These are phyloP conservation scores for Cheirogaleus medius DNA, from an alignment of 2,113 vertebrate genomes.

Conservation along the genomic window DNA sequence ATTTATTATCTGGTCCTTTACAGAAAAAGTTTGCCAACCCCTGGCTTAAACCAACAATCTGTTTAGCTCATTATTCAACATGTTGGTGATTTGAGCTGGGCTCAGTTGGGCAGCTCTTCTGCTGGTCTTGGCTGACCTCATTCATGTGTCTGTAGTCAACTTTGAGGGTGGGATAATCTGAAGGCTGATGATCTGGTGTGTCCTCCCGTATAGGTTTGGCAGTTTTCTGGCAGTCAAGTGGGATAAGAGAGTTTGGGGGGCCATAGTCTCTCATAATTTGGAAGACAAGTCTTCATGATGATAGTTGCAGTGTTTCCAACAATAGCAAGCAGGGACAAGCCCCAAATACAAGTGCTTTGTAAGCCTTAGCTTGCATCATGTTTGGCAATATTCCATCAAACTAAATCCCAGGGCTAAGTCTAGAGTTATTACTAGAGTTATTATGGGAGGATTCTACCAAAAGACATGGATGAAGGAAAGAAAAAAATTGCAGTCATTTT, in stretches of 20 bases:
- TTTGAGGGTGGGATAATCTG: neutral
- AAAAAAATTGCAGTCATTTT: neutral
- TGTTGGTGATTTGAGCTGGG: neutral
- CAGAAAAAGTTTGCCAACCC: neutral
- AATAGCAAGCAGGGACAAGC: neutral
- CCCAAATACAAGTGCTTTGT: neutral
- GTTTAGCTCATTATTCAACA: neutral
- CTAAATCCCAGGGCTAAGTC: neutral
- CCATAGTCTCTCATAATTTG: neutral
- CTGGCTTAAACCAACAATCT: neutral
- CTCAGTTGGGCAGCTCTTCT: neutral
- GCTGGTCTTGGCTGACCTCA: neutral
- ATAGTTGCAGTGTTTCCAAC: neutral
- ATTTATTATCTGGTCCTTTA: neutral
- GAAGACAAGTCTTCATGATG: neutral
- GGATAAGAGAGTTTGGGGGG: neutral
- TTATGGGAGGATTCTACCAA: neutral
- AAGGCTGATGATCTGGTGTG: neutral
- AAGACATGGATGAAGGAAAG: neutral
- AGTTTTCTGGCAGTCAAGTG: neutral
- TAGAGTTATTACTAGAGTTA: neutral
- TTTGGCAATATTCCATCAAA: neutral
- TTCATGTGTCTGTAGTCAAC: neutral
- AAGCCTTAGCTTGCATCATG: neutral
- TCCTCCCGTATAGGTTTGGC: neutral